Conservation (phyloP, 2,888 invertebrate species). For the Pandemis corylana region DNA sequence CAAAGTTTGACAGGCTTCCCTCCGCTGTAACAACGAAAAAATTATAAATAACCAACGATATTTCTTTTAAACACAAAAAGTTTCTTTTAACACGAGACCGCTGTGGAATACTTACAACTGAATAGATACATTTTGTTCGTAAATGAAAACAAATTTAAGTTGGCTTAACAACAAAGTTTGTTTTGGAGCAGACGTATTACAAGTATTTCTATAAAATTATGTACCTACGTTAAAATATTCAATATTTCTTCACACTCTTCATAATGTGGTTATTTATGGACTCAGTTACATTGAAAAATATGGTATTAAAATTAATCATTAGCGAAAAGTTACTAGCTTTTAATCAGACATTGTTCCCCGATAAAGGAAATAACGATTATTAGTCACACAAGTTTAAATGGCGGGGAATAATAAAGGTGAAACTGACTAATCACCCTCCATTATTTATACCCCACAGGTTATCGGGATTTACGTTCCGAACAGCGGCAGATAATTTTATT, state of each 20-base stretch:
- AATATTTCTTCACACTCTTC: conserved; percentile 9
- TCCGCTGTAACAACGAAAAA: conserved; percentile 89
- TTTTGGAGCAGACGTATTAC: background rate
- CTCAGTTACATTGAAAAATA: conserved; percentile 4
- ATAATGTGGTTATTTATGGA: conserved; percentile 8
- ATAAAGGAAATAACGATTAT: conserved; percentile 38
- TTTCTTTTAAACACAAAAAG: conserved; percentile 34
- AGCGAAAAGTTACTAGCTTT: conserved; percentile 32
- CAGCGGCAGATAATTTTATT: conserved; percentile 58
- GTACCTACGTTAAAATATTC: background rate
- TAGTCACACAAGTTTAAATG: conserved; percentile 42
- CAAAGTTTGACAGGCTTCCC: conserved; percentile 95
- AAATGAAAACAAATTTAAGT: conserved; percentile 20
- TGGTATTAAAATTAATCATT: conserved; percentile 26
- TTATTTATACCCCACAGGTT: conserved; percentile 66
- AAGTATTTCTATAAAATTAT: background rate
- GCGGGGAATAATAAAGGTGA: conserved; percentile 48
- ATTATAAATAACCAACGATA: conserved; percentile 27
- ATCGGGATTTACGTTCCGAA: conserved; percentile 58
- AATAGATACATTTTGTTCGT: conserved; percentile 21
- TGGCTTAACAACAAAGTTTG: background rate
- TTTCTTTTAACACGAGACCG: conserved; percentile 26
- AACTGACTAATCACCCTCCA: conserved; percentile 64
- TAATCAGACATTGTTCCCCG: conserved; percentile 37
- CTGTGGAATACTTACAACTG: background rate